Evolutionary conservation across 2,113 vertebrate species (phyloP), one percentile per base, ranked within the genome.

Genomic region (Odontophorus gujanensis): DNA sequence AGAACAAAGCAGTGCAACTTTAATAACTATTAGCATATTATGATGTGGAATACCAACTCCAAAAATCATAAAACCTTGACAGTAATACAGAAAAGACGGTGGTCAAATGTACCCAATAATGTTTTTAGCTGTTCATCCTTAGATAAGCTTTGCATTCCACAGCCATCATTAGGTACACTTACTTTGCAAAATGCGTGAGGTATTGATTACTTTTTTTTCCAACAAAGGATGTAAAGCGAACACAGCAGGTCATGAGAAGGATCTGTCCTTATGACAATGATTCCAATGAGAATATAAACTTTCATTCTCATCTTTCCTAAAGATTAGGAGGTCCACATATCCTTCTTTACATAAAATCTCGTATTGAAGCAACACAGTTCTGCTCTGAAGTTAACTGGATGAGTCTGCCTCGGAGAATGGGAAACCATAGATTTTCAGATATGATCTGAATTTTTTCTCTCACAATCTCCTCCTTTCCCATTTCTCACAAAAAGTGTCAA

Each of bases 161-260:
- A 75, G 22, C 13, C 34, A 77, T 83, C 51, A 88, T 77, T 58
- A 81, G 25, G 63, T 92, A 83, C 65, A 67, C 17, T 65, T 71
- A 42, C 21, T 81, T 94, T 86, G 76, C 80, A 95, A 93, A 86
- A 92, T 93, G 53, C 47, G 86, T 86, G 80, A 94, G 28, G 4
- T 65, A 95, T 94, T 91, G 93, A 95, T 87, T 96, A 89, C 48
- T 38, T 87, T 92, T 38, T 69, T 42, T 90, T 62, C 20, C 22
- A 4, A 72, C 40, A 95, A 94, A 90, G 42, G 47, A 53, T 81
- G 19, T 90, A 78, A 83, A 79, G 74, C 91, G 66, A 92, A 71
- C 45, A 89, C 42, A 93, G 87, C 42, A 53, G 53, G 48, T 77
- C 67, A 62, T 65, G 79, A 73, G 36, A 48, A 20, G 68, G 89